Evolutionary conservation across 37 sponge, comb jelly and placozoan genomes (phyloP), one percentile per base, ranked within the genome.

Genomic region (Cliona cf. orientalis): DNA sequence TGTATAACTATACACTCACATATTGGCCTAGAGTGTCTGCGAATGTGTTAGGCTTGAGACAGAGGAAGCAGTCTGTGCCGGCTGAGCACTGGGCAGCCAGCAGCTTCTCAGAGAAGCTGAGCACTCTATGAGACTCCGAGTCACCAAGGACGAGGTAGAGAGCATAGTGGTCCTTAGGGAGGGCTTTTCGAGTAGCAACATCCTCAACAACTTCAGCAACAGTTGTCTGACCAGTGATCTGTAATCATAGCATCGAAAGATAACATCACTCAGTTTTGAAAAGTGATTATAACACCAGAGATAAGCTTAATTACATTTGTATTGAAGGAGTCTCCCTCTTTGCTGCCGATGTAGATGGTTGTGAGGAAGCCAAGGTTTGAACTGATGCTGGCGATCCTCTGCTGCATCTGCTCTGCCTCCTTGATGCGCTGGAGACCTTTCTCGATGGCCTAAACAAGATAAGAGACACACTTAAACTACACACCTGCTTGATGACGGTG

Each of bases 91-190:
- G 66, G 32, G 75, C 94, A 17, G 71, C 74, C 55, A 94, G 87
- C 5, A 90, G 80, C 38, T 63, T 79, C 87, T 94, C 94, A 53
- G 82, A 69, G 37, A 71, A 69, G 69, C 78, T 42, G 29, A 80
- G 68, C 0, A 80, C 82, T 31, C 82, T 59, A 35, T 81, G 73
- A 19, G 92, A 83, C 39, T 87, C 92, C 33, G 81, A 72, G 45
- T 92, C 88, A 11, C 92, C 92, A 3, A 92, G 26, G 33, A 92
- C 92, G 5, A 87, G 80, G 59, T 83, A 92, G n/a, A 92, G 62
- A 33, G 85, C 92, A 43, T 92, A 92, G 66, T 60, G 67, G 58
- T 75, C 64, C 3, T 80, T 84, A 67, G 84, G 70, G 0, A 92
- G 71, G 25, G 6, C 43, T 69, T 84, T 87, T n/a, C 56, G n/a